Evolutionary conservation across 1,140 invertebrate genomes (phyloP).

Genomic region (Reticulitermes speratus): DNA sequence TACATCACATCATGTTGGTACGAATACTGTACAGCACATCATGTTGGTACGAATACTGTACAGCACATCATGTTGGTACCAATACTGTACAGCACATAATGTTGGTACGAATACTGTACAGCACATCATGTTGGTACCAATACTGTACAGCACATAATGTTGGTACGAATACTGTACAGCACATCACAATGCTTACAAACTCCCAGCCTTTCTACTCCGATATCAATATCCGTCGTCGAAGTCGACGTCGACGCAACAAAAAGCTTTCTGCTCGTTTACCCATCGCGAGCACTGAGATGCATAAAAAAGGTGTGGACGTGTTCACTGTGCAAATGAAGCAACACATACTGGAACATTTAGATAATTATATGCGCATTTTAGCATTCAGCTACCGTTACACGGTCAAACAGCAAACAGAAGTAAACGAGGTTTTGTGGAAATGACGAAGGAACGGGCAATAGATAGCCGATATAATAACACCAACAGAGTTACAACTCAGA

Average conservation of each 20-base stretch:
- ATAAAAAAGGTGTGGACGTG: background rate
- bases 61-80: too few relatives aligned
- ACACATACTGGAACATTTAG: background rate
- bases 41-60: too few relatives aligned
- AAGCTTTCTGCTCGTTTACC: background rate
- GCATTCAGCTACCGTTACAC: background rate
- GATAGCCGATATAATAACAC: background rate
- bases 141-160: too few relatives aligned
- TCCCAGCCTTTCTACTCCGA: background rate
- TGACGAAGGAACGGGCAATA: background rate
- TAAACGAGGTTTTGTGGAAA: background rate
- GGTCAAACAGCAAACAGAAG: background rate
- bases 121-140: too few relatives aligned
- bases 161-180: too few relatives aligned
- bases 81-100: too few relatives aligned
- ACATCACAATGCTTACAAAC: too few relatives aligned
- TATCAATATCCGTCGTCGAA: background rate
- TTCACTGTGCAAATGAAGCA: background rate
- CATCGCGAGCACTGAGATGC: background rate
- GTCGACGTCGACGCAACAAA: background rate
- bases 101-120: too few relatives aligned
- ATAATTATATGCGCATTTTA: background rate
- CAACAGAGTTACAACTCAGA: background rate
- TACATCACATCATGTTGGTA: too few relatives aligned
- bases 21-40: too few relatives aligned